Evolutionary conservation across 1,140 invertebrate species (phyloP).

Genomic region (Drosophila sp.): DNA sequence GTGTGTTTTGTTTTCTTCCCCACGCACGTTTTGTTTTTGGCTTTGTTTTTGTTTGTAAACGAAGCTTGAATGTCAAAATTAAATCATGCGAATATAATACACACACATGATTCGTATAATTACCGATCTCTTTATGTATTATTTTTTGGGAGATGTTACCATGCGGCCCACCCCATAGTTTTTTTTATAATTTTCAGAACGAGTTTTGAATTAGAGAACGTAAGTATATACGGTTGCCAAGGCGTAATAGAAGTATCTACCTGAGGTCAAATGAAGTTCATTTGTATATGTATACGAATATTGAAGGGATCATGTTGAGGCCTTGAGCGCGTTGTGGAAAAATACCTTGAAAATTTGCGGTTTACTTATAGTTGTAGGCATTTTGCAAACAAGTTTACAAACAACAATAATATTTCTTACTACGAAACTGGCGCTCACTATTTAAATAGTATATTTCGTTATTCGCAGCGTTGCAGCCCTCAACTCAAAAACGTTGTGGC

Average conservation of each 20-base stretch:
- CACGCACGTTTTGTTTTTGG: slow-evolving; percentile 34
- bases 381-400: slow-evolving; percentile 11
- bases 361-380: background rate
- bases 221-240: slow-evolving; percentile 48
- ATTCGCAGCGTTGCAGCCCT: background rate
- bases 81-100: slow-evolving; percentile 1
- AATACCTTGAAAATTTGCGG: slow-evolving; percentile 46
- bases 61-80: slow-evolving; percentile 36
- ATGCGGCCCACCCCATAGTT: slow-evolving; percentile 47
- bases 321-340: slow-evolving; percentile 60
- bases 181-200: slow-evolving; percentile 54
- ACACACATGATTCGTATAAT: slow-evolving; percentile 45
- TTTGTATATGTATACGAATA: slow-evolving; percentile 12
- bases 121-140: slow-evolving; percentile 42
- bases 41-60: slow-evolving; percentile 10
- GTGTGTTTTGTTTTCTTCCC: background rate
- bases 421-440: background rate
- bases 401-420: background rate
- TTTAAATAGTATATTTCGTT: background rate
- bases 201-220: slow-evolving; percentile 59
- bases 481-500: too few species aligned
- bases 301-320: slow-evolving; percentile 51
- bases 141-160: slow-evolving; percentile 58
- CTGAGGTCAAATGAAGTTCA: slow-evolving; percentile 64
- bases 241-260: slow-evolving; percentile 65